Evolutionary conservation across 2,888 invertebrate species (phyloP).

Genomic region (Drosophila monieri): DNA sequence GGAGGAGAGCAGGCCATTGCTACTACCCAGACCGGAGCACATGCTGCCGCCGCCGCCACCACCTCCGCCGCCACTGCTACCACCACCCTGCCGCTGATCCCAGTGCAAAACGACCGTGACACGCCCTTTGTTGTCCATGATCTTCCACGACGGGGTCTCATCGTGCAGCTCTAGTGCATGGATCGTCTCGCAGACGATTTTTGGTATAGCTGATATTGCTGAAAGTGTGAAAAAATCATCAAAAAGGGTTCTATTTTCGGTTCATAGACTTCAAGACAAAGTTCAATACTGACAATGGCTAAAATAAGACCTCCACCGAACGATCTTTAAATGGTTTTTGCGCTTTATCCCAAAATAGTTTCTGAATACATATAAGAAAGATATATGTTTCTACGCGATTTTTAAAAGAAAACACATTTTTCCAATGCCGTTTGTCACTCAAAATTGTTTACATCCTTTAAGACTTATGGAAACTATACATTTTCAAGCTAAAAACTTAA

Average conservation of each 20-base stretch:
- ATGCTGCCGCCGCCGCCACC: conserved; percentile 83
- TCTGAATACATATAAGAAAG: background rate
- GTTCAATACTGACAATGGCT: conserved; percentile 1
- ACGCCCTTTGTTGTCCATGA: conserved; percentile 98
- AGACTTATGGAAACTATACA: background rate
- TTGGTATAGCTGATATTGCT: conserved; percentile 98
- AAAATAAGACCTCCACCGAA: background rate
- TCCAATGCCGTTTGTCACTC: background rate
- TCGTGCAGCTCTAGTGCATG: conserved; percentile 97
- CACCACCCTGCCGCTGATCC: conserved; percentile 93
- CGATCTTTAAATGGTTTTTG: background rate
- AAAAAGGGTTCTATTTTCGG: background rate
- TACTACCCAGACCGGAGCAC: conserved; percentile 81
- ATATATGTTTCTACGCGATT: background rate
- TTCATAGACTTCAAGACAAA: too few species aligned
- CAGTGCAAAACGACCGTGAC: conserved; percentile 98
- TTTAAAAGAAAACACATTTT: background rate
- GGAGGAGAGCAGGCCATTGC: conserved; percentile 80
- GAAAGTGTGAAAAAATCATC: conserved; percentile 77
- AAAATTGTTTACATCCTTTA: background rate
- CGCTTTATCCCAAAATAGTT: background rate
- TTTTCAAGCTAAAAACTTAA: background rate
- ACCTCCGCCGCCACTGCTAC: conserved; percentile 83
- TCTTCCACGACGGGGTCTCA: conserved; percentile 99
- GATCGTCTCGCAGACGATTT: conserved; percentile 98